These are phyloP conservation scores for Osmoderma eremita DNA, from an alignment of 2,888 invertebrate species.

Conservation along the genomic window DNA sequence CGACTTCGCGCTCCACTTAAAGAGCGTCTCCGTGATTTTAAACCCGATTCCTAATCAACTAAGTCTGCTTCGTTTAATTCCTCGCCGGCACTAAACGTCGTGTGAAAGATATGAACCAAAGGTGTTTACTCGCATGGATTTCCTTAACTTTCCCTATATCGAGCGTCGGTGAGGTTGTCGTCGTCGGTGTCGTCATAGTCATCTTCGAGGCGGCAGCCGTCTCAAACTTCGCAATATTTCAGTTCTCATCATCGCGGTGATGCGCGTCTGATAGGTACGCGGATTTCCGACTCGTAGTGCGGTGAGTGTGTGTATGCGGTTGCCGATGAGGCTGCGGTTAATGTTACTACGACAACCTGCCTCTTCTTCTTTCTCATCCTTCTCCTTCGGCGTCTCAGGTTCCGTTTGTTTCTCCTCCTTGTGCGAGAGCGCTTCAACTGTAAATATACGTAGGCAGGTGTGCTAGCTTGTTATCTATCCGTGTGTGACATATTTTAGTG, in stretches of 20 bases:
- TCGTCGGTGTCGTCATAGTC: slow-evolving; percentile 12
- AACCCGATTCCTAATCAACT: slow-evolving; percentile 44
- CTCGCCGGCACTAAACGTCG: slow-evolving; percentile 58
- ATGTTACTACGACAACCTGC: slow-evolving; percentile 4
- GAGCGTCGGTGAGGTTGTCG: slow-evolving; percentile 1
- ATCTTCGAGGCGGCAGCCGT: slow-evolving; percentile 37
- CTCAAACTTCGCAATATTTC: slow-evolving; percentile 59
- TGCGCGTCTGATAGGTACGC: slow-evolving; percentile 16
- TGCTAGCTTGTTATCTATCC: too few species aligned
- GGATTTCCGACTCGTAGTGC: slow-evolving; percentile 10
- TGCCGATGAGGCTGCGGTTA: slow-evolving; percentile 25
- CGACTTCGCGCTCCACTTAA: slow-evolving; percentile 32
- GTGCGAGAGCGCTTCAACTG: too few species aligned
- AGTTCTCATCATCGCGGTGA: slow-evolving; percentile 53
- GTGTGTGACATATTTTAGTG: too few species aligned
- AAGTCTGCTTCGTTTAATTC: slow-evolving; percentile 59
- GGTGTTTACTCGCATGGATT: slow-evolving; percentile 62
- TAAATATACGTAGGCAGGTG: too few species aligned
- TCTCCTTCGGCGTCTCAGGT: neutral
- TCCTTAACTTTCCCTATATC: slow-evolving; percentile 57
- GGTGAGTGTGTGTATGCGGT: slow-evolving; percentile 25
- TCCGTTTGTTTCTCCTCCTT: too few species aligned
- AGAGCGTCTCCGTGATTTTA: slow-evolving; percentile 40
- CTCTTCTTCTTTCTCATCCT: slow-evolving; percentile 14
- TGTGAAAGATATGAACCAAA: slow-evolving; percentile 62